phyloP scores from a whole-genome alignment of 2,797 vertebrate species.

The Neopelma chrysocephalum region DNA sequence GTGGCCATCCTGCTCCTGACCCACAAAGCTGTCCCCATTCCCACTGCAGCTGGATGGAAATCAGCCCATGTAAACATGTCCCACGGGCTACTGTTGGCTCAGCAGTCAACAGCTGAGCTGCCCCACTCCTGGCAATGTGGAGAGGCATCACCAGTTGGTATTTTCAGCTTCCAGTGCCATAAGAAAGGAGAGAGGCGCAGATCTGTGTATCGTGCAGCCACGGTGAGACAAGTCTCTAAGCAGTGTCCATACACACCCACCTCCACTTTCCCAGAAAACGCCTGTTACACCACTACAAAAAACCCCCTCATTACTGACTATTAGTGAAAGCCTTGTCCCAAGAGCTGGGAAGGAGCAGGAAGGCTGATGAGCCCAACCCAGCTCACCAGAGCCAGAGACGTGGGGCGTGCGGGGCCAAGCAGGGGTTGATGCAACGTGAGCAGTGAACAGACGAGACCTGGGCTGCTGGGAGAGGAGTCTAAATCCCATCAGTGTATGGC shows the following conservation, averaged over 20 bases:
- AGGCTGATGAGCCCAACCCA: conserved; percentile 20
- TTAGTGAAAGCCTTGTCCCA: conserved; percentile 7
- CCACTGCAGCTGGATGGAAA: background rate
- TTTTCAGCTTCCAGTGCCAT: background rate
- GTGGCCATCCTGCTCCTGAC: background rate
- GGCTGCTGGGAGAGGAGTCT: background rate
- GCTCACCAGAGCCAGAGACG: background rate
- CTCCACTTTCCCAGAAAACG: conserved; percentile 26
- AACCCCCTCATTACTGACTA: background rate
- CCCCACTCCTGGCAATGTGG: accelerated
- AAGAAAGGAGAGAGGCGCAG: background rate
- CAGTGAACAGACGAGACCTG: background rate
- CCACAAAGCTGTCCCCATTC: background rate
- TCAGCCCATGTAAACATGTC: background rate
- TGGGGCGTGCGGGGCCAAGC: background rate
- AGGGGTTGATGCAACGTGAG: background rate
- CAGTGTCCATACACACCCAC: background rate
- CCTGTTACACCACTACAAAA: background rate
- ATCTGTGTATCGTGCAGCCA: background rate
- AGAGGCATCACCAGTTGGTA: background rate
- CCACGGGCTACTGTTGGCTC: background rate
- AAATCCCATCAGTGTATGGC: background rate
- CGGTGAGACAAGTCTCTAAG: background rate
- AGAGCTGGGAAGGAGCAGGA: conserved; percentile 26
- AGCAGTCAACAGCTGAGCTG: background rate